phyloP scores from a whole-genome alignment of 2,888 invertebrate genomes.

The Baccha elongata region DNA sequence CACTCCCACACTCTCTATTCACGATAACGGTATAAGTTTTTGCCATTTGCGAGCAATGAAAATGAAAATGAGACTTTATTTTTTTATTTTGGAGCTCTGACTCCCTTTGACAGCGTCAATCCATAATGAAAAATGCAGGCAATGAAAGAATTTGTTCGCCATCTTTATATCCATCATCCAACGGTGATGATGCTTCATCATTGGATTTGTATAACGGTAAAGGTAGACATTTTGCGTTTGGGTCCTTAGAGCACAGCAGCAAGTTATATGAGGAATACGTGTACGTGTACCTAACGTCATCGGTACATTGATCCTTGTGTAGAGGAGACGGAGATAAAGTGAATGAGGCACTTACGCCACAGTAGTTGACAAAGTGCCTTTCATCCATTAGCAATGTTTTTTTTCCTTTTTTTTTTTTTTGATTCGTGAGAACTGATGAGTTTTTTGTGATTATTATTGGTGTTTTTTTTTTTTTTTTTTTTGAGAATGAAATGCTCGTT shows the following conservation, averaged over 20 bases:
- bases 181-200: constrained; percentile 66
- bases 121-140: constrained; percentile 71
- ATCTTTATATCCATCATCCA: constrained; percentile 54
- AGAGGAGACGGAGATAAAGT: constrained; percentile 16
- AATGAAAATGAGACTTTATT: constrained; percentile 53
- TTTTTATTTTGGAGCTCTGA: constrained; percentile 23
- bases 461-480: constrained; percentile 1
- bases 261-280: too few relatives aligned
- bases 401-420: constrained; percentile 3
- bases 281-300: not conserved
- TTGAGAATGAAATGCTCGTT: constrained; percentile 42
- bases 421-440: constrained; percentile 26
- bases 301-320: constrained; percentile 31
- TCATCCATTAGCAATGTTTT: constrained; percentile 57
- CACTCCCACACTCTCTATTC: not conserved
- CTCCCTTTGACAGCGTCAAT: constrained; percentile 68
- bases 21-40: constrained; percentile 37
- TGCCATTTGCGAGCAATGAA: constrained; percentile 42
- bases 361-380: constrained; percentile 69
- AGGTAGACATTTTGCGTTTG: constrained; percentile 34
- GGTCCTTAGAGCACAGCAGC: constrained; percentile 32
- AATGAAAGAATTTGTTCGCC: constrained; percentile 56
- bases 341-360: constrained; percentile 45
- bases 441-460: constrained; percentile 7
- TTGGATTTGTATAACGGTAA: constrained; percentile 39